Percentiles rank a stretch among this genome's conserved stretches.
phyloP scores from a whole-genome alignment of 1,140 invertebrate species.

The Matsumurasca onukii region DNA sequence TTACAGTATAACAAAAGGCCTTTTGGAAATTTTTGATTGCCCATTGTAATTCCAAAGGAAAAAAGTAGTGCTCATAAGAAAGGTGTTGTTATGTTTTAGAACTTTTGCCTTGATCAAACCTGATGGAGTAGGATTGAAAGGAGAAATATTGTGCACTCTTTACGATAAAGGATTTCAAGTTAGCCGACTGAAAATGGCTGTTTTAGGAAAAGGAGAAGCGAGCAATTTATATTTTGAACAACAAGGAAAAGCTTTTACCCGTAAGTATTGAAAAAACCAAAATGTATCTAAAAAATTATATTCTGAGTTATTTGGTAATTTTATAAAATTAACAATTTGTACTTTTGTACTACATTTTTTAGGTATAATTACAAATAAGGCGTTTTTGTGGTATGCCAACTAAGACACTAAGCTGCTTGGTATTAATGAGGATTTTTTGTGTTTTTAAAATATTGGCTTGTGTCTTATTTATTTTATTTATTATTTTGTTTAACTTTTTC shows the following conservation, averaged over 20 bases:
- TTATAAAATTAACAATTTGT: neutral
- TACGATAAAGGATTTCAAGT: constrained; percentile 66
- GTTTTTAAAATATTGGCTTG: neutral
- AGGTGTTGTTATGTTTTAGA: constrained; percentile 53
- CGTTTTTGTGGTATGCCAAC: neutral
- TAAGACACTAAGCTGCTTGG: neutral
- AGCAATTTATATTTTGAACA: constrained; percentile 59
- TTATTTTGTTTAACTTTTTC: too few relatives aligned
- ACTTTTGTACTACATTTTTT: neutral
- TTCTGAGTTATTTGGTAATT: neutral
- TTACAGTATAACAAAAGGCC: neutral
- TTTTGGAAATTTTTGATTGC: neutral
- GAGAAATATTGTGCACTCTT: constrained; percentile 70
- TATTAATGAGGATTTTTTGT: constrained; percentile 3
- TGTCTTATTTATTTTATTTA: too few relatives aligned
- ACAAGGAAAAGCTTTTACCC: constrained; percentile 56
- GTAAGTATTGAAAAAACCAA: constrained; percentile 51
- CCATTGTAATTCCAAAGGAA: neutral
- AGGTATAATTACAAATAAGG: neutral
- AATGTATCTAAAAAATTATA: neutral
- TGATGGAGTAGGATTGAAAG: constrained; percentile 64
- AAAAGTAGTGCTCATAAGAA: constrained; percentile 29
- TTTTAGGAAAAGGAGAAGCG: constrained; percentile 61
- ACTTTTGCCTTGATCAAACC: constrained; percentile 79
- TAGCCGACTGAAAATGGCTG: constrained; percentile 69